Evolutionary conservation across 2,888 invertebrate genomes (phyloP).

Genomic region (Aelia acuminata): DNA sequence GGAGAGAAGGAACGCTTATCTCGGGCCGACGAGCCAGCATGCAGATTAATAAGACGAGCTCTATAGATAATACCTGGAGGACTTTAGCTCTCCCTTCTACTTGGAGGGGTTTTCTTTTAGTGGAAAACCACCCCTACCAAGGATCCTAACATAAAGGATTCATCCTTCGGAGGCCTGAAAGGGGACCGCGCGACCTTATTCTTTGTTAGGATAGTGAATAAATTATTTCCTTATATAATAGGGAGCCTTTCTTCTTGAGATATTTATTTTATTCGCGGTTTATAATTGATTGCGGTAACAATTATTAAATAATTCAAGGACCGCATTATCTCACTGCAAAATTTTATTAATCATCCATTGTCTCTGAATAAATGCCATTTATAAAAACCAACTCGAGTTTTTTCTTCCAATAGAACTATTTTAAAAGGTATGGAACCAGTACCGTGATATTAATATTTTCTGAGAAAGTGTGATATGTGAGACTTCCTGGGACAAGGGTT

Average conservation of each 20-base stretch:
- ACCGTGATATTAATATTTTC: no score
- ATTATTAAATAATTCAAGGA: neutral
- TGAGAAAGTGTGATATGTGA: no score
- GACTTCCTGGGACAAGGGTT: no score
- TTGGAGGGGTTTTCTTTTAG: constrained; percentile 5
- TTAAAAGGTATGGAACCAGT: no score
- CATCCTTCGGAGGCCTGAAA: constrained; percentile 15
- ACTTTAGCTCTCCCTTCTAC: neutral
- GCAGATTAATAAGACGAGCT: constrained; percentile 12
- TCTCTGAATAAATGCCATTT: neutral
- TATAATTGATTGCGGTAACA: constrained; percentile 1
- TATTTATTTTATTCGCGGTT: constrained; percentile 31
- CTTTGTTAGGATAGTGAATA: neutral
- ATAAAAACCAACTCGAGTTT: no score
- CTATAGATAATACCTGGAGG: constrained; percentile 4
- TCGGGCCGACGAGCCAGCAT: neutral
- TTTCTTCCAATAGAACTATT: no score
- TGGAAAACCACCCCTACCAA: neutral
- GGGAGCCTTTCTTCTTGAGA: neutral
- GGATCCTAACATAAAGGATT: constrained; percentile 27
- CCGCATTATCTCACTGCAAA: neutral
- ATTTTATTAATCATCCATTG: no score
- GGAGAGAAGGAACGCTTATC: constrained; percentile 16
- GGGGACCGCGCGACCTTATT: neutral
- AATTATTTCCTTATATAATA: constrained; percentile 26